These are phyloP conservation scores for Enoplosus armatus DNA, from an alignment of 2,797 vertebrate species.

Conservation along the genomic window DNA sequence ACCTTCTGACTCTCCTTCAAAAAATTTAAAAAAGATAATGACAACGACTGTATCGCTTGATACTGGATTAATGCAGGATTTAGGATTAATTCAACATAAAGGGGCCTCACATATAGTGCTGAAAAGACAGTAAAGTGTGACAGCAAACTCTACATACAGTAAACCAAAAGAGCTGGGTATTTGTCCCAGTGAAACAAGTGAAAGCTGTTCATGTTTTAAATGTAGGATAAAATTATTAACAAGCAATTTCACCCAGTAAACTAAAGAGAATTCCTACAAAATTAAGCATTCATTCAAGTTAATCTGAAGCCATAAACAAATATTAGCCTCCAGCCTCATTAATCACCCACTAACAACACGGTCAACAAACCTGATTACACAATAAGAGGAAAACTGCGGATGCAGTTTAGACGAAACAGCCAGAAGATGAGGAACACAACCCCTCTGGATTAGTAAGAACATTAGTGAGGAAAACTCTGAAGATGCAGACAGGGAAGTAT, in stretches of 20 bases:
- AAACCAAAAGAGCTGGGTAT: neutral
- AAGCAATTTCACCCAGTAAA: conserved; percentile 12
- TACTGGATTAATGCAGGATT: neutral
- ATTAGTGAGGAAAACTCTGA: conserved; percentile 49
- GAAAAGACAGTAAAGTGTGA: conserved; percentile 2
- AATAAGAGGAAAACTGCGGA: conserved; percentile 36
- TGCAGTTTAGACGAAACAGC: conserved; percentile 43
- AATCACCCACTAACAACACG: conserved; percentile 42
- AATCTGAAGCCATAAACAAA: conserved; percentile 28
- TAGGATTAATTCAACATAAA: neutral
- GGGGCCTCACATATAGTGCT: neutral
- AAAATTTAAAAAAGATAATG: neutral
- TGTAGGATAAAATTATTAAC: conserved; percentile 36
- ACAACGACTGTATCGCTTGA: neutral
- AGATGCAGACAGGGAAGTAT: conserved; percentile 42
- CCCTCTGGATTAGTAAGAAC: conserved; percentile 40
- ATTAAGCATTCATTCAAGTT: conserved; percentile 38
- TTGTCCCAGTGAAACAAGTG: neutral
- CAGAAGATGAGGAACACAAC: conserved; percentile 35
- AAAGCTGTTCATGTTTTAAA: conserved; percentile 10
- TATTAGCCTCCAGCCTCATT: conserved; percentile 46
- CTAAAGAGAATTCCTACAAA: conserved; percentile 29
- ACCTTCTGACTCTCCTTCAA: neutral
- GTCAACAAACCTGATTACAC: conserved; percentile 45
- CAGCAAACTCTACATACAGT: conserved; percentile 14